Evolutionary conservation across 2,113 vertebrate genomes (phyloP).

Genomic region (Festucalex cinctus): DNA sequence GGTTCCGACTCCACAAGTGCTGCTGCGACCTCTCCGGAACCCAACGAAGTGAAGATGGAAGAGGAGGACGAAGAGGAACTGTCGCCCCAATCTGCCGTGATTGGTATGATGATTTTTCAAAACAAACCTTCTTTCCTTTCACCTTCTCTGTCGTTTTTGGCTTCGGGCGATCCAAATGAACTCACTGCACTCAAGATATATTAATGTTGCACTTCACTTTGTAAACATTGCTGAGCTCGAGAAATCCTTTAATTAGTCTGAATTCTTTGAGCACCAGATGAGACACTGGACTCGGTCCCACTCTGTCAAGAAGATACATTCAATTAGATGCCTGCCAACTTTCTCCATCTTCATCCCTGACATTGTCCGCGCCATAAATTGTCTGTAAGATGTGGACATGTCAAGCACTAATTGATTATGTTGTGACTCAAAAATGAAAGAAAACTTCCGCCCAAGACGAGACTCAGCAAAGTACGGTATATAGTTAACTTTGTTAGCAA

Average conservation of each 20-base stretch:
- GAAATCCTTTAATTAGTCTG: conserved; percentile 3
- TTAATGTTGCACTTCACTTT: background rate
- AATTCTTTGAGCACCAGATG: background rate
- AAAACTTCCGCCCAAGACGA: too few relatives aligned
- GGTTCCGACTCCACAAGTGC: conserved; percentile 16
- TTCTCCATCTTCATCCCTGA: background rate
- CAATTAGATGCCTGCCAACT: conserved; percentile 16
- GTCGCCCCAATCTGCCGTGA: conserved; percentile 44
- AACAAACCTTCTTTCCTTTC: conserved; percentile 2
- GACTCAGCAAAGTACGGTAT: background rate
- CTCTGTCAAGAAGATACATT: background rate
- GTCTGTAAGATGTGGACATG: background rate
- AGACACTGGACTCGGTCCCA: background rate
- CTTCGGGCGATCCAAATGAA: conserved; percentile 7
- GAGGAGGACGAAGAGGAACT: conserved; percentile 39
- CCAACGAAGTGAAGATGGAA: conserved; percentile 58
- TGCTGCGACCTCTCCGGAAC: conserved; percentile 19
- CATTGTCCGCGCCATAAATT: conserved; percentile 4
- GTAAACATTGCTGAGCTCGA: background rate
- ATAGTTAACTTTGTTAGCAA: background rate
- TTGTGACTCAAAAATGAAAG: background rate
- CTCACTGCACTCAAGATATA: background rate
- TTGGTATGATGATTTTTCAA: conserved; percentile 60
- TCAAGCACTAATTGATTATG: background rate
- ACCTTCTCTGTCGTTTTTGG: background rate